Percentiles rank a stretch among this genome's conserved stretches.
phyloP scores from a whole-genome alignment of 2,113 vertebrate genomes.

The Andinoacara biseriatus region DNA sequence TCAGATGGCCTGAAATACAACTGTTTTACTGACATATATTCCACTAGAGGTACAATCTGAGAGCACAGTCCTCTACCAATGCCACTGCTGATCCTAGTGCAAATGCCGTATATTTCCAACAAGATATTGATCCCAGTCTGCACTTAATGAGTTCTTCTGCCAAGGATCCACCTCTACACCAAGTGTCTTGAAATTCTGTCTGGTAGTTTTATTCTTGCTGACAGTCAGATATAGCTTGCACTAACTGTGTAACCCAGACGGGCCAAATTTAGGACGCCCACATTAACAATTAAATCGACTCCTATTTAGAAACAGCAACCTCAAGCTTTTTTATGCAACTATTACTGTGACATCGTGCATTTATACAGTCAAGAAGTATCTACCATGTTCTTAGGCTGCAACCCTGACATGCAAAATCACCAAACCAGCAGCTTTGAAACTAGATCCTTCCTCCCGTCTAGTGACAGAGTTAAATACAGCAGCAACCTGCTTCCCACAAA shows the following conservation, averaged over 20 bases:
- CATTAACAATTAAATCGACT: accelerated
- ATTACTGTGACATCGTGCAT: not conserved
- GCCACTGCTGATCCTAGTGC: not conserved
- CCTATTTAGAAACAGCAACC: not conserved
- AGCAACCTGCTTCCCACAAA: no score
- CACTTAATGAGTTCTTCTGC: not conserved
- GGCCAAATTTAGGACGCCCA: not conserved
- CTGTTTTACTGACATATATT: not conserved
- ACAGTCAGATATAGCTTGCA: not conserved
- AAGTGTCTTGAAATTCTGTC: not conserved
- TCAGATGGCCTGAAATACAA: accelerated
- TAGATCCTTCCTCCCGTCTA: no score
- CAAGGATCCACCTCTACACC: not conserved
- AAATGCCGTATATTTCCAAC: not conserved
- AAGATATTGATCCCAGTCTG: not conserved
- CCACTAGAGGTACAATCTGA: not conserved
- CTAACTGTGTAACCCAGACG: accelerated
- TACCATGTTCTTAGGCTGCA: not conserved
- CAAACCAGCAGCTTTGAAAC: no score
- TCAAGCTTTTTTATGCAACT: not conserved
- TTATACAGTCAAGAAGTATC: not conserved
- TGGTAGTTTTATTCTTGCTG: not conserved
- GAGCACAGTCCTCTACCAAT: not conserved
- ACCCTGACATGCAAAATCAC: not conserved
- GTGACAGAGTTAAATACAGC: no score